phyloP scores from a whole-genome alignment of 2,888 invertebrate species.

The Malachius bipustulatus region DNA sequence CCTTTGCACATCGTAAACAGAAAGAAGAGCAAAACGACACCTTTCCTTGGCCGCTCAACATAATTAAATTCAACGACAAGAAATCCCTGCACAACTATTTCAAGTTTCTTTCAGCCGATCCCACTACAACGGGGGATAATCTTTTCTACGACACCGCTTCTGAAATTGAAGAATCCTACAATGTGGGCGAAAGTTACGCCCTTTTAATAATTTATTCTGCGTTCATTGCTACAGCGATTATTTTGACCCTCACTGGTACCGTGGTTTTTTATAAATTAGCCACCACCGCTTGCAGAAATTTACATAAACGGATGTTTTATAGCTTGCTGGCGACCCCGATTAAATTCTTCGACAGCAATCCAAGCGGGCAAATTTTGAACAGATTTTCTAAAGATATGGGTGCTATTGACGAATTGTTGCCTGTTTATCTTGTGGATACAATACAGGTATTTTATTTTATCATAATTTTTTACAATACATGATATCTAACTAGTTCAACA shows the following conservation, averaged over 20 bases:
- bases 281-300: slow-evolving; percentile 37
- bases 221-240: slow-evolving; percentile 32
- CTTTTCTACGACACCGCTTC: too few species aligned
- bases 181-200: background rate
- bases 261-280: slow-evolving; percentile 38
- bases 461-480: background rate
- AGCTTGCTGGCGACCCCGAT: slow-evolving; percentile 47
- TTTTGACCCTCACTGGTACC: slow-evolving; percentile 32
- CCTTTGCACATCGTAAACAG: too few species aligned
- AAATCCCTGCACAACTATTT: too few species aligned
- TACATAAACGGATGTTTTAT: slow-evolving; percentile 37
- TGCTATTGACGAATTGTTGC: slow-evolving; percentile 39
- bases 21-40: too few species aligned
- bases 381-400: slow-evolving; percentile 58
- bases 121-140: too few species aligned
- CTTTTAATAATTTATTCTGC: slow-evolving; percentile 27
- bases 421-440: slow-evolving; percentile 37
- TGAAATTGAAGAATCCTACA: too few species aligned
- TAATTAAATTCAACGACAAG: background rate
- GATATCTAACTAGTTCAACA: too few species aligned
- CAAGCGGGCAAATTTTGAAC: slow-evolving; percentile 48
- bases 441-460: slow-evolving; percentile 23
- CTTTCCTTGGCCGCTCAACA: too few species aligned
- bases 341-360: slow-evolving; percentile 54
- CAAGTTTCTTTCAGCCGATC: too few species aligned